Conservation (phyloP, 2,797 vertebrate species). For the Tachyglossus aculeatus region DNA sequence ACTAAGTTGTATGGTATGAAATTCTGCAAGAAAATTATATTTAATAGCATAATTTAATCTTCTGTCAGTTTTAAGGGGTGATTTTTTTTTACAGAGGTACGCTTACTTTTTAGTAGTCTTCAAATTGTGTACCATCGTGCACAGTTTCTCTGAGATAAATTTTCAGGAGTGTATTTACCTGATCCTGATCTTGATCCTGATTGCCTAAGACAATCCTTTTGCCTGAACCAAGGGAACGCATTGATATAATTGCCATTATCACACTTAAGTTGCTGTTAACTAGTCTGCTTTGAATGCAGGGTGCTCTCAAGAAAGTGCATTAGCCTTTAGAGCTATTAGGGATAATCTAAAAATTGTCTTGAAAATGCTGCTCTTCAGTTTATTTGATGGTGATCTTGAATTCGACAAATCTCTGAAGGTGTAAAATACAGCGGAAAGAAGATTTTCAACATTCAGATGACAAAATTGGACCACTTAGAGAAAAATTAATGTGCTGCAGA, state of each 20-base stretch:
- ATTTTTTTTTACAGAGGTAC: slow-evolving; percentile 42
- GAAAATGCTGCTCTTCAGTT: slow-evolving; percentile 63
- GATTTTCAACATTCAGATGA: slow-evolving; percentile 63
- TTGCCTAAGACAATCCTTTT: slow-evolving; percentile 61
- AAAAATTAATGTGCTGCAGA: slow-evolving; percentile 72
- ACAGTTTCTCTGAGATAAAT: slow-evolving; percentile 60
- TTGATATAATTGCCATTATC: slow-evolving; percentile 70
- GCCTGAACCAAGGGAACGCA: slow-evolving; percentile 55
- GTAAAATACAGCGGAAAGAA: slow-evolving; percentile 51
- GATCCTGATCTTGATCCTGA: slow-evolving; percentile 56
- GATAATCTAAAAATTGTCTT: slow-evolving; percentile 72
- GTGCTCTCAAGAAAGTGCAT: slow-evolving; percentile 68
- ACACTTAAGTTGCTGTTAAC: slow-evolving; percentile 77
- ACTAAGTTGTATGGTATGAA: slow-evolving; percentile 13
- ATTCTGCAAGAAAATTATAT: slow-evolving; percentile 2
- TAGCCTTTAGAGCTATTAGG: slow-evolving; percentile 70
- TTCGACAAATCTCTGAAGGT: slow-evolving; percentile 57
- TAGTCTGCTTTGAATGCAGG: slow-evolving; percentile 71
- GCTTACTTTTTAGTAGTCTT: slow-evolving; percentile 53
- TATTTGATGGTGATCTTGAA: slow-evolving; percentile 48
- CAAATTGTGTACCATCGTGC: slow-evolving; percentile 32
- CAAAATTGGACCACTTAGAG: slow-evolving; percentile 72
- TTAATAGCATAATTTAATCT: slow-evolving; percentile 45
- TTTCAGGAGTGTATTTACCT: slow-evolving; percentile 66
- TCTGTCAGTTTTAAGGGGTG: slow-evolving; percentile 39